Evolutionary conservation across 2,113 vertebrate species (phyloP).

Genomic region (Centropus bengalensis): DNA sequence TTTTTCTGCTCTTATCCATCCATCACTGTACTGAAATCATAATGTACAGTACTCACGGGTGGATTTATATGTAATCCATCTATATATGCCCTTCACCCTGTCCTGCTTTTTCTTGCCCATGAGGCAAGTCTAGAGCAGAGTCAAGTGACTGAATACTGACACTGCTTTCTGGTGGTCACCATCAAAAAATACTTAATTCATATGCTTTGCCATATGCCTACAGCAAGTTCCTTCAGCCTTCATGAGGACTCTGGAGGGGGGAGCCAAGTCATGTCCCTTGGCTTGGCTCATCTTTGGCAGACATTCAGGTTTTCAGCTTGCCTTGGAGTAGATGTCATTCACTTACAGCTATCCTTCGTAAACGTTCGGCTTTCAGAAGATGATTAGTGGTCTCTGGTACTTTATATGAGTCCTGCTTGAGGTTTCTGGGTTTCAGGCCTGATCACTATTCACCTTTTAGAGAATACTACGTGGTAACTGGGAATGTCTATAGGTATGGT

Average conservation of each 20-base stretch:
- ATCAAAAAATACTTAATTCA: slow-evolving; percentile 37
- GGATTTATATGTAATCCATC: rapidly evolving
- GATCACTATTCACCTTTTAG: background rate
- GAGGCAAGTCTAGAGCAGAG: background rate
- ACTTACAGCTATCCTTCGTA: background rate
- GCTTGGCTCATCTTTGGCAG: slow-evolving; percentile 51
- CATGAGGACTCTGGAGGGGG: background rate
- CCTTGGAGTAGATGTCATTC: background rate
- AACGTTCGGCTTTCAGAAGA: background rate
- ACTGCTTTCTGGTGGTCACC: background rate
- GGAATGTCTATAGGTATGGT: background rate
- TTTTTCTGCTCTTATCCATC: background rate
- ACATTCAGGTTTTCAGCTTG: slow-evolving; percentile 13
- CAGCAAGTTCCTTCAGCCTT: background rate
- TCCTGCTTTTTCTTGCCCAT: background rate
- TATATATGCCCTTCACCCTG: background rate
- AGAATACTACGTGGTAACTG: background rate
- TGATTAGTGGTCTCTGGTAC: background rate
- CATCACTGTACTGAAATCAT: background rate
- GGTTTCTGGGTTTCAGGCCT: background rate
- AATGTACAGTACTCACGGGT: rapidly evolving
- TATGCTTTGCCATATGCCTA: background rate
- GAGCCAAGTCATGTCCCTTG: slow-evolving; percentile 64
- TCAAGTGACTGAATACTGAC: background rate
- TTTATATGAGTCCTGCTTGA: background rate